These are phyloP conservation scores for Gadopsis marmoratus DNA, from an alignment of 2,797 vertebrate species.

Conservation along the genomic window DNA sequence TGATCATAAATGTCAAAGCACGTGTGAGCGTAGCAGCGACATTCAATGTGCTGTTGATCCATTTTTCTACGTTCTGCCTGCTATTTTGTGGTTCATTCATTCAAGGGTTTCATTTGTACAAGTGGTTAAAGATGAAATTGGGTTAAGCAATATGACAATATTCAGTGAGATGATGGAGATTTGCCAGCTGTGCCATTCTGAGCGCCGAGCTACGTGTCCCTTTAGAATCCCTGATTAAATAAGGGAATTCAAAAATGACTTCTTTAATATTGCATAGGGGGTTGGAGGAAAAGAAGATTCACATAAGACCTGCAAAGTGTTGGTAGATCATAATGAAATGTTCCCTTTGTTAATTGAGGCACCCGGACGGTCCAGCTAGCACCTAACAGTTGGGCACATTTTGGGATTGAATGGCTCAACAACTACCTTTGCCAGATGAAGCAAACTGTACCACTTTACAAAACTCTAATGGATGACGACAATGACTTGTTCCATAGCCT, in stretches of 20 bases:
- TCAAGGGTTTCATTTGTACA: not conserved
- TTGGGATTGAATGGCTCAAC: not conserved
- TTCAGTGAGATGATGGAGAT: too few species aligned
- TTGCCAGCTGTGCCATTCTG: not conserved
- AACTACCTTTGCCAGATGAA: not conserved
- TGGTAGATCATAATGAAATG: not conserved
- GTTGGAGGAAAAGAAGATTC: not conserved
- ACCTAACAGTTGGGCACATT: not conserved
- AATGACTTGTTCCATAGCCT: too few species aligned
- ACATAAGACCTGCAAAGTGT: too few species aligned
- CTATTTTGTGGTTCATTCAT: not conserved
- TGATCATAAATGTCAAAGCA: conserved; percentile 24
- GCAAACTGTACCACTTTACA: not conserved
- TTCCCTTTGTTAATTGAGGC: not conserved
- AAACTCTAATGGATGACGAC: too few species aligned
- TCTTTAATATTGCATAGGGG: not conserved
- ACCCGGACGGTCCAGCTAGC: not conserved
- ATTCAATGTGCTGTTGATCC: not conserved
- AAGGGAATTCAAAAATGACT: not conserved
- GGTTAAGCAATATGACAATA: too few species aligned
- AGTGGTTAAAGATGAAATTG: not conserved
- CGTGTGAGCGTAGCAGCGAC: not conserved
- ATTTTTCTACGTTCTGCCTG: not conserved
- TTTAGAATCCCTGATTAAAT: not conserved
- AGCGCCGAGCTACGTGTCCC: not conserved